A percentile compares a stretch with the other conserved stretches of the same genome.
Conservation (phyloP, 2,888 invertebrate genomes). For the Meloe dianella region DNA sequence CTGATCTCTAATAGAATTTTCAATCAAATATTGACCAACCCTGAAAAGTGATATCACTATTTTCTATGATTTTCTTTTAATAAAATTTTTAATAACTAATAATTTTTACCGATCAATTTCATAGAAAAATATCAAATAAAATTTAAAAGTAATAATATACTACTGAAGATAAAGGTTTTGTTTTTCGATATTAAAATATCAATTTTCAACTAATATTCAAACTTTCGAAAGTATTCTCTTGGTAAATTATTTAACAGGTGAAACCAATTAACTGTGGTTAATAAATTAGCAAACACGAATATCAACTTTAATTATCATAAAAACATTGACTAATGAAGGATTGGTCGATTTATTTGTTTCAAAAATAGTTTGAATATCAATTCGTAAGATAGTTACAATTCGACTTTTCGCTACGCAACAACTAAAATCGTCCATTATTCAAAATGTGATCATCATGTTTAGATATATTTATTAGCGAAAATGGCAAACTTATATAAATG, state of each 20-base stretch:
- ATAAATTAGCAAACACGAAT: background rate
- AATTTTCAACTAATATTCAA: background rate
- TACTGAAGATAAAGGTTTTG: background rate
- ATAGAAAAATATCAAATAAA: background rate
- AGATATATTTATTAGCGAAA: background rate
- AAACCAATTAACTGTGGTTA: background rate
- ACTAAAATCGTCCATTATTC: too few species aligned
- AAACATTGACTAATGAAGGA: too few species aligned
- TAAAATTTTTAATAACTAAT: background rate
- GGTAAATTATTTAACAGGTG: background rate
- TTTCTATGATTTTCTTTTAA: background rate
- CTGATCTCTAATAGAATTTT: background rate
- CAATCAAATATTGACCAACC: background rate
- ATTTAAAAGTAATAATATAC: background rate
- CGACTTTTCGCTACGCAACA: too few species aligned
- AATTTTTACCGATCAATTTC: background rate
- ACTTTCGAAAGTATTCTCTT: background rate
- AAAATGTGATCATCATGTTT: too few species aligned
- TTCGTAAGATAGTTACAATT: too few species aligned
- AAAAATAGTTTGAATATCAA: too few species aligned
- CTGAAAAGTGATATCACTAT: background rate
- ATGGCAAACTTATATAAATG: too few species aligned
- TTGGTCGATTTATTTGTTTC: too few species aligned
- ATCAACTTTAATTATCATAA: too few species aligned
- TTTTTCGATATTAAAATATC: background rate